These are phyloP conservation scores for Belonocnema kinseyi DNA, from an alignment of 1,140 invertebrate species.

Conservation along the genomic window DNA sequence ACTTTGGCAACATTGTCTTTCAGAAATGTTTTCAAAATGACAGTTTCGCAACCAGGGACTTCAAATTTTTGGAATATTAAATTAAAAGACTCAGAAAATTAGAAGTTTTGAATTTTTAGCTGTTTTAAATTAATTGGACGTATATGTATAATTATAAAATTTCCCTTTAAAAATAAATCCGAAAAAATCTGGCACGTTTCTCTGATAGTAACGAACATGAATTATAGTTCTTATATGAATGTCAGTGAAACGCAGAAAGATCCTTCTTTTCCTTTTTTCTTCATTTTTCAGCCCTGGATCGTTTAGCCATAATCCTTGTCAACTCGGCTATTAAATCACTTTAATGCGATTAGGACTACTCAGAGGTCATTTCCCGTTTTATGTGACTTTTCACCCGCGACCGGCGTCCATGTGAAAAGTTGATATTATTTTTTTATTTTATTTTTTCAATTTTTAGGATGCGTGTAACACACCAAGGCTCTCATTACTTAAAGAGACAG, in stretches of 20 bases:
- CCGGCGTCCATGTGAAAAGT: constrained; percentile 42
- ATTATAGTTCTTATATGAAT: neutral
- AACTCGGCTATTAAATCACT: constrained; percentile 21
- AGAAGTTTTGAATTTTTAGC: too few relatives aligned
- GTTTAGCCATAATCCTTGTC: neutral
- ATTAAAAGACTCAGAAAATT: too few relatives aligned
- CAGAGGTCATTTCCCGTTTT: constrained; percentile 24
- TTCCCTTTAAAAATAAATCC: too few relatives aligned
- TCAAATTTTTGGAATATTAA: too few relatives aligned
- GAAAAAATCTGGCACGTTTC: too few relatives aligned
- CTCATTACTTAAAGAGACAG: constrained; percentile 52
- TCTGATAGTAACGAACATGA: too few relatives aligned
- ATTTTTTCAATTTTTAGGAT: constrained; percentile 36
- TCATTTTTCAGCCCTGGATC: neutral
- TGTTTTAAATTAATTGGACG: too few relatives aligned
- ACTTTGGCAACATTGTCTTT: too few relatives aligned
- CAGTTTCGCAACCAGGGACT: too few relatives aligned
- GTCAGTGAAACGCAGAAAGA: neutral
- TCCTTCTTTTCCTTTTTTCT: neutral
- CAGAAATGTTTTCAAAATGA: too few relatives aligned
- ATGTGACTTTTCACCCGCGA: constrained; percentile 6
- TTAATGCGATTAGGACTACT: constrained; percentile 17
- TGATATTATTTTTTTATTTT: constrained; percentile 46
- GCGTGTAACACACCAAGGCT: constrained; percentile 4
- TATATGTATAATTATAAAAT: too few relatives aligned